A percentile compares a stretch with the other conserved stretches of the same genome.
These are phyloP conservation scores for Cyphomyrmex costatus DNA, from an alignment of 1,140 invertebrate species.

Conservation along the genomic window DNA sequence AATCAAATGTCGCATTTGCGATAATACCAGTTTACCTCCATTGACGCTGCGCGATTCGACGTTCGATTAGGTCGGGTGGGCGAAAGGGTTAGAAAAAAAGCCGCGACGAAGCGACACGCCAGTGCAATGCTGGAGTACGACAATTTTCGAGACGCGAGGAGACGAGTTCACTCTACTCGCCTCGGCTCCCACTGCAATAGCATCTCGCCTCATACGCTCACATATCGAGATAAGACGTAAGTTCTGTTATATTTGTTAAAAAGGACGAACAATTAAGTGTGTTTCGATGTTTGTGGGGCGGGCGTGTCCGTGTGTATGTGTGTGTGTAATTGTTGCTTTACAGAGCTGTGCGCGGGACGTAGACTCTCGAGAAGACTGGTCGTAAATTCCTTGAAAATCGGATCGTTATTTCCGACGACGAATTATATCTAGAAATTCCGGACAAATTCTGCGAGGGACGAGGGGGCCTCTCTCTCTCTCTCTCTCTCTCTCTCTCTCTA, in stretches of 20 bases:
- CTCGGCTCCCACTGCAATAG: conserved; percentile 23
- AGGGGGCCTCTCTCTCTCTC: conserved; percentile 7
- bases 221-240: conserved; percentile 76
- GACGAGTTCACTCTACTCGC: background rate
- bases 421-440: conserved; percentile 46
- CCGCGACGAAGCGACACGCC: conserved; percentile 54
- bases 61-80: conserved; percentile 35
- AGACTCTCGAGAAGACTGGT: conserved; percentile 65
- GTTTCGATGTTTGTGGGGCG: conserved; percentile 65
- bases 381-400: conserved; percentile 68
- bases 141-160: background rate
- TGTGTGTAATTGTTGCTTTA: conserved; percentile 67
- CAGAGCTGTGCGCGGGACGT: conserved; percentile 65
- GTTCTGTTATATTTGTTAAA: conserved; percentile 83
- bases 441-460: conserved; percentile 50
- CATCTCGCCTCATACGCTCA: conserved; percentile 47
- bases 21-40: background rate
- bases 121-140: conserved; percentile 41
- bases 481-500: conserved; percentile 5
- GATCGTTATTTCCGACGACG: conserved; percentile 35
- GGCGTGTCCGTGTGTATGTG: conserved; percentile 10
- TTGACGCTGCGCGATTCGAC: conserved; percentile 9
- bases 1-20: background rate
- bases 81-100: conserved; percentile 55
- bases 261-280: conserved; percentile 82